Percentiles rank a stretch among this genome's conserved stretches.
These are phyloP conservation scores for Pampus argenteus DNA, from an alignment of 2,797 vertebrate species.

Conservation along the genomic window DNA sequence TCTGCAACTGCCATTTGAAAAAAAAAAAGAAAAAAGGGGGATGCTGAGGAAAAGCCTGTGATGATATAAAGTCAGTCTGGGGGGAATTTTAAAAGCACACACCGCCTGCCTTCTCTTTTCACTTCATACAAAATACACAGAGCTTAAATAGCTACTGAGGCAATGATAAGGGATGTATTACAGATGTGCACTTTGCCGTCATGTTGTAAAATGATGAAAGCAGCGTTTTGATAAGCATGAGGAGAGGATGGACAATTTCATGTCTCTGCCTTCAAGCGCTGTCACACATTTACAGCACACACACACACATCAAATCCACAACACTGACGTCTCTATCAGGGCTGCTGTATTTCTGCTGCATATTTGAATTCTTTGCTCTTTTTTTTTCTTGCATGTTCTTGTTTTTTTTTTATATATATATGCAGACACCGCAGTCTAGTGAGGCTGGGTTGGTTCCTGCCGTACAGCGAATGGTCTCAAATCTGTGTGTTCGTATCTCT, in stretches of 20 bases:
- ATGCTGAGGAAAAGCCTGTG: slow-evolving; percentile 35
- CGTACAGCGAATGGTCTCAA: background rate
- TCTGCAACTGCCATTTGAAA: slow-evolving; percentile 44
- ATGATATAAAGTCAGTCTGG: slow-evolving; percentile 46
- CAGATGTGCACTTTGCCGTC: slow-evolving; percentile 44
- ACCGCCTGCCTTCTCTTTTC: background rate
- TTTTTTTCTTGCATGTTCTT: background rate
- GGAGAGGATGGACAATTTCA: slow-evolving; percentile 37
- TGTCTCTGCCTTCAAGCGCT: slow-evolving; percentile 27
- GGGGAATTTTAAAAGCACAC: slow-evolving; percentile 10
- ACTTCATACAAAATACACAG: slow-evolving; percentile 30
- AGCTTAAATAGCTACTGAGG: slow-evolving; percentile 46
- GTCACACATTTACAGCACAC: slow-evolving; percentile 6
- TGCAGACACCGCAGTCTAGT: no score
- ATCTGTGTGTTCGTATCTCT: background rate
- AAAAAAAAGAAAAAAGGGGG: slow-evolving; percentile 1
- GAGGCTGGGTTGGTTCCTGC: background rate
- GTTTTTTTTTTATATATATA: no score
- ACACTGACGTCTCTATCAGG: background rate
- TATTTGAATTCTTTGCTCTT: background rate
- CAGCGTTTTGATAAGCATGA: slow-evolving; percentile 42
- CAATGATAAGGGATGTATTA: slow-evolving; percentile 34
- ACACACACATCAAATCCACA: background rate
- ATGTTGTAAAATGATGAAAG: slow-evolving; percentile 46
- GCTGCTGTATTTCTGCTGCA: background rate